Conservation (phyloP, 2,888 invertebrate species). For the Lasioglossum vierecki region DNA sequence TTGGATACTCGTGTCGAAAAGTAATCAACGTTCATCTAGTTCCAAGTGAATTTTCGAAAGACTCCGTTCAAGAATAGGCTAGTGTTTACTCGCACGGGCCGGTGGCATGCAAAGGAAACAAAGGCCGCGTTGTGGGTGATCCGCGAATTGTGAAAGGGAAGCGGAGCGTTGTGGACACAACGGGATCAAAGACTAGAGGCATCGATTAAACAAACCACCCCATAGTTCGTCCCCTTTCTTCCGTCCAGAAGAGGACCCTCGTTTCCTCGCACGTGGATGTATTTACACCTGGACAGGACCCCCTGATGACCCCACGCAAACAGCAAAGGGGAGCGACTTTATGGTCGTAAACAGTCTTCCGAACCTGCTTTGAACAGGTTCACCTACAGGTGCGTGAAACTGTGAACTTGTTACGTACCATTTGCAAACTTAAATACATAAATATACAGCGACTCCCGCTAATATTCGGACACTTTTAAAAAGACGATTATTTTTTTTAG, state of each 20-base stretch:
- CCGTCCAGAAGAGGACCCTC: slow-evolving; percentile 46
- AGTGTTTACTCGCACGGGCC: slow-evolving; percentile 51
- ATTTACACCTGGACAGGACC: slow-evolving; percentile 44
- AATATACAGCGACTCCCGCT: neutral
- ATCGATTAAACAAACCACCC: slow-evolving; percentile 83
- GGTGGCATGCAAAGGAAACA: slow-evolving; percentile 43
- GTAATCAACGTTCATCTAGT: neutral
- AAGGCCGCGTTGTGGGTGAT: slow-evolving; percentile 46
- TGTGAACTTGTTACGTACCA: neutral
- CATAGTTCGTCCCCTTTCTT: slow-evolving; percentile 52
- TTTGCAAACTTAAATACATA: neutral
- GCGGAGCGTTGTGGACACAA: slow-evolving; percentile 54
- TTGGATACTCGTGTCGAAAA: neutral
- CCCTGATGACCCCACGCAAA: neutral
- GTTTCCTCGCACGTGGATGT: slow-evolving; percentile 43
- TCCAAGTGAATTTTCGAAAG: slow-evolving; percentile 21
- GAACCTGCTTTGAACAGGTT: slow-evolving; percentile 46
- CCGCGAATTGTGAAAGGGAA: slow-evolving; percentile 39
- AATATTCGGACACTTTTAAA: too few species aligned
- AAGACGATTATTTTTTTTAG: too few species aligned
- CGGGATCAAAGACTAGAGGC: slow-evolving; percentile 76
- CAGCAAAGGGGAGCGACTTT: slow-evolving; percentile 32
- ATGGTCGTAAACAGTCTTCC: slow-evolving; percentile 40
- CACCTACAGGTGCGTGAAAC: slow-evolving; percentile 43
- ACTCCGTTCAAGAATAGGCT: slow-evolving; percentile 32